These are phyloP conservation scores for Irena cyanogastra DNA, from an alignment of 2,113 vertebrate genomes.

Conservation along the genomic window DNA sequence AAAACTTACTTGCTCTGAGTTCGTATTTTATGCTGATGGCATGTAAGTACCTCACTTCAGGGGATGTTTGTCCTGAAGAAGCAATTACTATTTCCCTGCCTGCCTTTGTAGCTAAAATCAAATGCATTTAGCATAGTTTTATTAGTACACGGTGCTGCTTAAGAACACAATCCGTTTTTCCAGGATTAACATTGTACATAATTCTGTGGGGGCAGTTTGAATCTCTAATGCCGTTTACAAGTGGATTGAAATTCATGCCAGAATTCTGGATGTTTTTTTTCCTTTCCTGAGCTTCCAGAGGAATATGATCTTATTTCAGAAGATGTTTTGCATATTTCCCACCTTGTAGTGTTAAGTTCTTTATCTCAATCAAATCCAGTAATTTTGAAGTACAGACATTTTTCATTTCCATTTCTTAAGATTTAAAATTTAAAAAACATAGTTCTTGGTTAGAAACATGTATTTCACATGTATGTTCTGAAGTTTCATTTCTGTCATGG, in stretches of 20 bases:
- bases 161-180: constrained; percentile 48
- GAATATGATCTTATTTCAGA: not conserved
- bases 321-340: not conserved
- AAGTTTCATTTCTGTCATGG: not conserved
- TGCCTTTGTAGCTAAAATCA: constrained; percentile 24
- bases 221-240: not conserved
- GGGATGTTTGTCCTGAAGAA: not conserved
- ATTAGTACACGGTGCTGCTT: constrained; percentile 7
- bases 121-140: constrained; percentile 35
- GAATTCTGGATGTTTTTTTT: not conserved
- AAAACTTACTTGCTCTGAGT: constrained; percentile 11
- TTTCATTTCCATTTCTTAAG: not conserved
- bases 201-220: not conserved
- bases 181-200: constrained; percentile 26
- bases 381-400: not conserved
- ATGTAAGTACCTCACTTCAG: constrained; percentile 35
- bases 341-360: not conserved
- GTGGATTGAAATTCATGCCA: not conserved
- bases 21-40: not conserved
- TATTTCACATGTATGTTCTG: not conserved
- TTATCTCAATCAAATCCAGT: not conserved
- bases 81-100: not conserved
- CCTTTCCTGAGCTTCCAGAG: not conserved
- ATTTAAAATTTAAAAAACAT: not conserved
- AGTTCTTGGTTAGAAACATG: not conserved